Evolutionary conservation across 2,797 vertebrate genomes (phyloP).

Genomic region (Odontamblyopus lacepedii): DNA sequence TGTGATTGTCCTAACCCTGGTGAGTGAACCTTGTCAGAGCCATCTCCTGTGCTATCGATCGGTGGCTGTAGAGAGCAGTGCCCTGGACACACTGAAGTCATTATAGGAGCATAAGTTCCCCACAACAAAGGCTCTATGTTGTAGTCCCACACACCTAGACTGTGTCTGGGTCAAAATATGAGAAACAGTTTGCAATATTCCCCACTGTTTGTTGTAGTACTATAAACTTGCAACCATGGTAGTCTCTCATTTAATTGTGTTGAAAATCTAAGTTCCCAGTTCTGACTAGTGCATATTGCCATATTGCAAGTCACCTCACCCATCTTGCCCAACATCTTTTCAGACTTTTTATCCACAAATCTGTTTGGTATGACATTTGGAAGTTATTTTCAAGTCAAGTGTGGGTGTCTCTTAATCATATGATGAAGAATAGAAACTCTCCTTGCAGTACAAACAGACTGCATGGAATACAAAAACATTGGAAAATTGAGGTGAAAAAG

Average conservation of each 20-base stretch:
- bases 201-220: background rate
- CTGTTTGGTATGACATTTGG: constrained; percentile 8
- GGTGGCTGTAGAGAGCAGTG: constrained; percentile 33
- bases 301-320: background rate
- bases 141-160: background rate
- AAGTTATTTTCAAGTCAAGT: constrained; percentile 25
- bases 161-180: constrained; percentile 1
- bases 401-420: constrained; percentile 40
- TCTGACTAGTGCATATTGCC: no score
- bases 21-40: constrained; percentile 35
- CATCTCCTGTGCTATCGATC: constrained; percentile 48
- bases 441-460: constrained; percentile 13
- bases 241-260: background rate
- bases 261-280: background rate
- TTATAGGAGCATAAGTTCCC: constrained; percentile 23
- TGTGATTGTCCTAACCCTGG: constrained; percentile 42
- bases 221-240: background rate
- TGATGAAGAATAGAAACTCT: constrained; percentile 28
- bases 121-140: constrained; percentile 11
- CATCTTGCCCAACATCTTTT: background rate
- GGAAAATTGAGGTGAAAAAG: constrained; percentile 31
- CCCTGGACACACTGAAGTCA: constrained; percentile 31
- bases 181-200: background rate
- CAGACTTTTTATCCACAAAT: constrained; percentile 1
- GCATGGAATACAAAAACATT: constrained; percentile 2